A percentile compares a stretch with the other conserved stretches of the same genome.
These are phyloP conservation scores for Halcyon malimbica DNA, from an alignment of 2,113 vertebrate species.

Conservation along the genomic window DNA sequence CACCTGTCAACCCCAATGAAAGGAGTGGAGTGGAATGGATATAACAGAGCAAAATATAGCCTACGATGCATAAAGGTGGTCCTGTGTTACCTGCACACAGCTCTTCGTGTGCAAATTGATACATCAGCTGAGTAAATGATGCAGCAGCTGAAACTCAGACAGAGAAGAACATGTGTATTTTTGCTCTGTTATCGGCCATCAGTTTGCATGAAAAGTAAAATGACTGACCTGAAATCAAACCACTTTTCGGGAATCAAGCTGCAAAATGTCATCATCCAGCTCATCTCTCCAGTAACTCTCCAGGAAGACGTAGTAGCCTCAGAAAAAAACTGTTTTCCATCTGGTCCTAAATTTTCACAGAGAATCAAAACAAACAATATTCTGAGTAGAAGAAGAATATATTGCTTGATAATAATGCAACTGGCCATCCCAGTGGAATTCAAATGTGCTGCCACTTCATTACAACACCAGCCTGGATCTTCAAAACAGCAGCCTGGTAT, in stretches of 20 bases:
- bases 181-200: neutral
- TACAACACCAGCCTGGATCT: neutral
- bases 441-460: neutral
- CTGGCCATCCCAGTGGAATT: neutral
- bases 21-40: neutral
- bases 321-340: constrained; percentile 25
- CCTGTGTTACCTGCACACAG: neutral
- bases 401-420: neutral
- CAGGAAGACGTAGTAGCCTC: neutral
- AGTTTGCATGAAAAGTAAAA: neutral
- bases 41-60: constrained; percentile 20
- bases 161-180: neutral
- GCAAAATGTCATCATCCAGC: constrained; percentile 1
- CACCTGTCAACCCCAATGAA: constrained; percentile 8
- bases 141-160: neutral
- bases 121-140: neutral
- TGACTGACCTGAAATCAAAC: constrained; percentile 21
- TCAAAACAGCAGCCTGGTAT: neutral
- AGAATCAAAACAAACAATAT: constrained; percentile 2
- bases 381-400: neutral
- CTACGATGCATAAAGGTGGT: neutral
- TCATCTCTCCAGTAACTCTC: neutral
- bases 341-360: constrained; percentile 5
- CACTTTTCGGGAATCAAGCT: neutral
- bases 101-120: neutral